phyloP scores from a whole-genome alignment of 1,140 invertebrate genomes.

The Platyscapa corneri region DNA sequence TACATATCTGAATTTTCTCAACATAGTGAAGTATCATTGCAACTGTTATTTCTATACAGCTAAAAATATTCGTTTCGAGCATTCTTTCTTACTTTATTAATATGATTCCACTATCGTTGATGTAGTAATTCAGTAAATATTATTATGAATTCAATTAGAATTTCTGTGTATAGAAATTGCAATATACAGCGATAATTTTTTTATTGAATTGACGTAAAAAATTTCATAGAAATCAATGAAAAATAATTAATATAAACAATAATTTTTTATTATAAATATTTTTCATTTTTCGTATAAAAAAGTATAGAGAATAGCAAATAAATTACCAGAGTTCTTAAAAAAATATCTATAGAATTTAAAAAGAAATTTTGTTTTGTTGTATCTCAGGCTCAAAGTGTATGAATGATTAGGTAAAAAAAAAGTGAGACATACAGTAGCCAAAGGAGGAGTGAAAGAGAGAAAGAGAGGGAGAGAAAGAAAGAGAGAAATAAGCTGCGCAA shows the following conservation, averaged over 20 bases:
- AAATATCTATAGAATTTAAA: not conserved
- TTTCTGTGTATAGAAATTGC: too few relatives aligned
- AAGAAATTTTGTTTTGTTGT: not conserved
- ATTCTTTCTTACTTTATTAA: not conserved
- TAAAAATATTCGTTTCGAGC: not conserved
- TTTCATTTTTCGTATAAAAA: not conserved
- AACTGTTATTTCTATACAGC: not conserved
- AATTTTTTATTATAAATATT: not conserved
- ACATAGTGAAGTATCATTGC: not conserved
- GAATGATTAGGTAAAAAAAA: not conserved
- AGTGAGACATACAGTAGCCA: not conserved
- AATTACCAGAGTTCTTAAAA: not conserved
- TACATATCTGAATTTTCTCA: not conserved
- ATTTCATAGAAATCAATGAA: not conserved
- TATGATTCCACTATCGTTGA: not conserved
- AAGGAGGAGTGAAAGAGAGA: not conserved
- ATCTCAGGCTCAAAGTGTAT: too few relatives aligned
- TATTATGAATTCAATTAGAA: not conserved
- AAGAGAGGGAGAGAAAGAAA: not conserved
- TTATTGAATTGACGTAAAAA: too few relatives aligned
- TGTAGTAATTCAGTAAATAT: not conserved
- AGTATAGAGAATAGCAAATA: not conserved
- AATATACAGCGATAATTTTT: too few relatives aligned
- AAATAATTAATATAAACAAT: not conserved
- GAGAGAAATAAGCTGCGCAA: not conserved